Evolutionary conservation across 2,113 vertebrate genomes (phyloP).

Genomic region (Tetrao urogallus): DNA sequence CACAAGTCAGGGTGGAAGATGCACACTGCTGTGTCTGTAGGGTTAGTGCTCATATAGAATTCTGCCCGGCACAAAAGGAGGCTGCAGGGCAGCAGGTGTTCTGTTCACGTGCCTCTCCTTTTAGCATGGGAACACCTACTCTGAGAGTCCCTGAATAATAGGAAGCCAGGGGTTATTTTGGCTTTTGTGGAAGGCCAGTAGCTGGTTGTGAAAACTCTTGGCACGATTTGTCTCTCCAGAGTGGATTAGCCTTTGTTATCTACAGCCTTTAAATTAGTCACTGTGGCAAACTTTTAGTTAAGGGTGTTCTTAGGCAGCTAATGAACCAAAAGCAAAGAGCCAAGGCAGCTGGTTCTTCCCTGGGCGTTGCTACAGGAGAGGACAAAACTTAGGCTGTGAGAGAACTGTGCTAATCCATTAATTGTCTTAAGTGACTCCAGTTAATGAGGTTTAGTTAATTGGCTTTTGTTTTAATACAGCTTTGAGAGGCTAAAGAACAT

Average conservation of each 20-base stretch:
- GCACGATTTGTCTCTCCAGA: neutral
- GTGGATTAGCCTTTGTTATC: constrained; percentile 41
- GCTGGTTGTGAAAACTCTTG: constrained; percentile 2
- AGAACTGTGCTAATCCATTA: constrained; percentile 36
- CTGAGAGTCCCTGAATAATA: neutral
- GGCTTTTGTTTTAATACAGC: constrained; percentile 74
- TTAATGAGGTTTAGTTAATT: constrained; percentile 73
- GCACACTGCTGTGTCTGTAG: neutral
- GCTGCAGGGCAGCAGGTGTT: neutral
- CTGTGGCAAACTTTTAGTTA: constrained; percentile 41
- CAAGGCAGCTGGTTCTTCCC: constrained; percentile 1
- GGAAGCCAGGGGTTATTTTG: constrained; percentile 1
- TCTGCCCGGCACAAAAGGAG: neutral
- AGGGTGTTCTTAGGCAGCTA: constrained; percentile 13
- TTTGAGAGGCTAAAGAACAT: constrained; percentile 64
- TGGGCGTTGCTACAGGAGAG: neutral
- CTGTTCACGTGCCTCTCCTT: constrained; percentile 3
- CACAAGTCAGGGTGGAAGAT: neutral
- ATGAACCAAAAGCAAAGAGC: constrained; percentile 39
- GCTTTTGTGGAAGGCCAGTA: neutral
- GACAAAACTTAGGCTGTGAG: neutral
- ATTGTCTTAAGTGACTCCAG: constrained; percentile 49
- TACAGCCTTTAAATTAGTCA: constrained; percentile 43
- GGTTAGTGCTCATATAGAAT: neutral
- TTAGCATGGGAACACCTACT: constrained; percentile 8